Evolutionary conservation across 2,113 vertebrate species (phyloP).

Genomic region (Noctilio leporinus): DNA sequence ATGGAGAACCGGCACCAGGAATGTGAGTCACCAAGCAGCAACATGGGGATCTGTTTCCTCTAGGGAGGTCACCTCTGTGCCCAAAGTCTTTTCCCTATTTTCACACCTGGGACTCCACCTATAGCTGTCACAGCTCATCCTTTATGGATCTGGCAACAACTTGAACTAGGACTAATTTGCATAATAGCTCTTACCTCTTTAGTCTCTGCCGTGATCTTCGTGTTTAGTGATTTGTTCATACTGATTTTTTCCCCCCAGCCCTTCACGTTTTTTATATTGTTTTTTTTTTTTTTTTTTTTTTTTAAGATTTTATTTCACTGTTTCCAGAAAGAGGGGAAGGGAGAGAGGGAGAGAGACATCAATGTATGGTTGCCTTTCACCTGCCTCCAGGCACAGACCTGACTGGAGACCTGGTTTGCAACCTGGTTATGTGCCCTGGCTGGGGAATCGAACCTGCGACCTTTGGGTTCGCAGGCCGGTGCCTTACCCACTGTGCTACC

Average conservation of each 20-base stretch:
- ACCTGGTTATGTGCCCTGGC: too few species aligned
- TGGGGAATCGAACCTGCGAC: too few species aligned
- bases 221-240: background rate
- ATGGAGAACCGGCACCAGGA: constrained; percentile 25
- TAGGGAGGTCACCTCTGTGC: background rate
- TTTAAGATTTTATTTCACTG: too few species aligned
- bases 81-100: background rate
- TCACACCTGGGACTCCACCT: constrained; percentile 25
- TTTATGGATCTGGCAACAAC: background rate
- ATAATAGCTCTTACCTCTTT: background rate
- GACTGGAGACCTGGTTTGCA: too few species aligned
- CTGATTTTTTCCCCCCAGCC: background rate
- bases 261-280: background rate
- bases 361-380: too few species aligned
- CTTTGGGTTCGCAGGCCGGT: too few species aligned
- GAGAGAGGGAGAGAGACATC: too few species aligned
- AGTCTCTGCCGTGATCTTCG: background rate
- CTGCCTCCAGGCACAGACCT: too few species aligned
- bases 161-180: background rate
- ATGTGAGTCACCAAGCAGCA: constrained; percentile 9
- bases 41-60: background rate
- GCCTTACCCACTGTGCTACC: too few species aligned
- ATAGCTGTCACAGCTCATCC: background rate
- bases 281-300: too few species aligned
- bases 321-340: too few species aligned